Conservation (phyloP, 2,797 vertebrate species). For the Myotis planiceps region DNA sequence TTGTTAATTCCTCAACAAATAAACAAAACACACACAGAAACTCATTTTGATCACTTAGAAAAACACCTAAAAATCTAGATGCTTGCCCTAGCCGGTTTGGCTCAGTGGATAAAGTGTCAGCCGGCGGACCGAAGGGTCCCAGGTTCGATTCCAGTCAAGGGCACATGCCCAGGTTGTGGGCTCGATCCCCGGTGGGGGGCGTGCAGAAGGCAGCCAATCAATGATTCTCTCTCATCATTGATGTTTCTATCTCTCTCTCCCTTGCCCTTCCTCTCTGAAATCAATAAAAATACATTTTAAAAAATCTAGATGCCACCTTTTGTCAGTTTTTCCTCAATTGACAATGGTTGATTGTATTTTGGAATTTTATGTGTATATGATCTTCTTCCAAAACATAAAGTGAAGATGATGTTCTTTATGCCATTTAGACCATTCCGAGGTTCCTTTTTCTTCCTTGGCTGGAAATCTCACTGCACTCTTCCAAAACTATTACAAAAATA, state of each 20-base stretch:
- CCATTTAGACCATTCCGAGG: not conserved
- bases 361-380: not conserved
- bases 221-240: too few species aligned
- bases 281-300: too few species aligned
- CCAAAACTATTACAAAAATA: conserved; percentile 47
- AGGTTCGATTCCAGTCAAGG: too few species aligned
- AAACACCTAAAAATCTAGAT: not conserved
- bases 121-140: too few species aligned
- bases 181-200: too few species aligned
- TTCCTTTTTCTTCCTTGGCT: conserved; percentile 40
- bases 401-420: not conserved
- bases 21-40: not conserved
- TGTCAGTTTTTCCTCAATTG: not conserved
- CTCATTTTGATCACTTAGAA: not conserved
- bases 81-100: too few species aligned
- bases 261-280: too few species aligned
- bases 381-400: not conserved
- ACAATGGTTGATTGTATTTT: not conserved
- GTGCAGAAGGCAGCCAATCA: too few species aligned
- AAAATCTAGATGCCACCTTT: not conserved
- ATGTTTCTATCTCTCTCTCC: too few species aligned
- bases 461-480: conserved; percentile 30
- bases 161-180: too few species aligned
- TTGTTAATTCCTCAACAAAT: not conserved
- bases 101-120: too few species aligned